phyloP scores from a whole-genome alignment of 2,888 invertebrate species.

The Lepetodrilus schrolli region DNA sequence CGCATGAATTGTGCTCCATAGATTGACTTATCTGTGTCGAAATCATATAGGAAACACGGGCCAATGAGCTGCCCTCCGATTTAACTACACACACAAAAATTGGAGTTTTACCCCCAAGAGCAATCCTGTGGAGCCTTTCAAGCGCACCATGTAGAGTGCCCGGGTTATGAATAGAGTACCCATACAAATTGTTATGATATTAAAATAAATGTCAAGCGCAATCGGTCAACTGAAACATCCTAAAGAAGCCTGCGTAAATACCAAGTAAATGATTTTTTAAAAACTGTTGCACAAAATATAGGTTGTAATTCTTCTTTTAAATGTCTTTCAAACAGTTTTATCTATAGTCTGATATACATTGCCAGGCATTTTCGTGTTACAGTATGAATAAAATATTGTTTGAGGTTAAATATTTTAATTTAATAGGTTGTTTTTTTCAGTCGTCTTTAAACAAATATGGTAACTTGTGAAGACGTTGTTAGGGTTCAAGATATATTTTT shows the following conservation, averaged over 20 bases:
- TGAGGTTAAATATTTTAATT: too few species aligned
- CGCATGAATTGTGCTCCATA: background rate
- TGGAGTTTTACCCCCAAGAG: slow-evolving; percentile 6
- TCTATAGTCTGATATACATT: too few species aligned
- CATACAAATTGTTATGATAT: slow-evolving; percentile 1
- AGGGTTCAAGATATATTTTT: too few species aligned
- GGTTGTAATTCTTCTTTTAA: background rate
- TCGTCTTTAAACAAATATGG: too few species aligned
- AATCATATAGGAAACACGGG: background rate
- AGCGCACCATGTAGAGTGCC: background rate
- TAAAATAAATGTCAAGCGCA: background rate
- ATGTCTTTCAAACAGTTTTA: too few species aligned
- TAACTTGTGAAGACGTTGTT: too few species aligned
- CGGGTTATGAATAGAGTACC: background rate
- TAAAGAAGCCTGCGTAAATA: background rate
- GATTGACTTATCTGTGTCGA: background rate
- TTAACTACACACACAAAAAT: background rate
- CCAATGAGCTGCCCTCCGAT: background rate
- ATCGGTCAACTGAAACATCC: background rate
- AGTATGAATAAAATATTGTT: too few species aligned
- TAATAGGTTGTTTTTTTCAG: too few species aligned
- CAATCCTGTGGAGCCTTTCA: slow-evolving; percentile 3
- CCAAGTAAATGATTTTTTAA: background rate
- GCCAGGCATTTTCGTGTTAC: background rate
- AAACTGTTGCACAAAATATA: too few species aligned